Evolutionary conservation across 2,113 vertebrate species (phyloP).

Genomic region (Paramormyrops kingsleyae): DNA sequence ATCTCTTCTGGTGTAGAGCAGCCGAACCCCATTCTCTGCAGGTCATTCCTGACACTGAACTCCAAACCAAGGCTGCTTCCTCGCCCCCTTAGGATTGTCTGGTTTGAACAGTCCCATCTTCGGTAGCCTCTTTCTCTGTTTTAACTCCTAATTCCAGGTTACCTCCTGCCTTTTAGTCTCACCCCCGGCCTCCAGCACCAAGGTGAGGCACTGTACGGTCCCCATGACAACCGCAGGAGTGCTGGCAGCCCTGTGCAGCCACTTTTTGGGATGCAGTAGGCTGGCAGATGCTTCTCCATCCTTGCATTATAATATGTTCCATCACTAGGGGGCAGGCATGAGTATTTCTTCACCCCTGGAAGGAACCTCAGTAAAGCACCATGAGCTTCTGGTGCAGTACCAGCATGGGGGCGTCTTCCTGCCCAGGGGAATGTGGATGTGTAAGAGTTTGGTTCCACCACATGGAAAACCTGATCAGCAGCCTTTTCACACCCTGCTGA

Average conservation of each 20-base stretch:
- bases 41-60: neutral
- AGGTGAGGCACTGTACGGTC: neutral
- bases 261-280: neutral
- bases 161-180: neutral
- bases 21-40: neutral
- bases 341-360: neutral
- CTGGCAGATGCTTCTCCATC: neutral
- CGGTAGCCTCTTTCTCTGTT: neutral
- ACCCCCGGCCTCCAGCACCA: neutral
- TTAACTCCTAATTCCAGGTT: neutral
- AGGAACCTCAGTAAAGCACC: neutral
- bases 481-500: neutral
- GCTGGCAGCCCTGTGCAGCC: neutral
- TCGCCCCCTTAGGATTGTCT: neutral
- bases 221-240: neutral
- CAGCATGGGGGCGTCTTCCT: neutral
- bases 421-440: neutral
- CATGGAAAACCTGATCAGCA: constrained; percentile 1
- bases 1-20: neutral
- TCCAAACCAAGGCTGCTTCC: neutral
- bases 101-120: neutral
- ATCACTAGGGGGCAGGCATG: neutral
- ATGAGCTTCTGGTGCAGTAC: neutral
- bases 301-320: neutral
- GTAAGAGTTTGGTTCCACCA: neutral